Evolutionary conservation across 2,888 invertebrate genomes (phyloP), one percentile per base, ranked within the genome.

Genomic region (Cancer borealis): DNA sequence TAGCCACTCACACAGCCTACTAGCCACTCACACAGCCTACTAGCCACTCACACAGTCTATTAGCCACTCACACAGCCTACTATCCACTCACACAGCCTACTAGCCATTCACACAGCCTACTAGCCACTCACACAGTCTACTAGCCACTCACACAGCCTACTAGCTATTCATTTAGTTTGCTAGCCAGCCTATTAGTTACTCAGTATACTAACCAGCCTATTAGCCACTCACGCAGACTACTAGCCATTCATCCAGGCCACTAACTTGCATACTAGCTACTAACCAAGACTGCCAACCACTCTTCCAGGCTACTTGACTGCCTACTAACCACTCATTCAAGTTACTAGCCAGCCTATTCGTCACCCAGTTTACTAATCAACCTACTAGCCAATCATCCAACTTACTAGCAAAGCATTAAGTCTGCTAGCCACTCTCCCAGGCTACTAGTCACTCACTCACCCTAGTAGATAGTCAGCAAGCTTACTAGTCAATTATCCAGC

Each of bases 1-100:
- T 66, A 21, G n/a, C 17, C 66, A 66, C 66, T 66, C 66, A 66
- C 21, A 14, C 66, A 21, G 17, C 66, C 66, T 66, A 30, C 21
- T n/a, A 66, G 3, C 66, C 79, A 30, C 30, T 26, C 30, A 30
- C 12, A 12, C 79, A 79, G 0, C 30, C 79, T 8, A 30, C 30
- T 30, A 79, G 30, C 79, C 79, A 79, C 79, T 79, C 79, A 79
- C n/a, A n/a, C n/a, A n/a, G n/a, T n/a, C n/a, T n/a, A n/a, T n/a
- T n/a, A 66, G 3, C 66, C 79, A 30, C 30, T 26, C 30, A 30
- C 12, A 12, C 79, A 79, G 0, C 30, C 79, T 8, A 30, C 30
- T 30, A 79, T 1, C 79, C 79, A 79, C 79, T 79, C 79, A 79
- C n/a, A n/a, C n/a, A n/a, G n/a, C n/a, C n/a, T n/a, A 30, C 21